Evolutionary conservation across 2,113 vertebrate genomes (phyloP), one percentile per base, ranked within the genome.

Genomic region (Psettodes erumei): DNA sequence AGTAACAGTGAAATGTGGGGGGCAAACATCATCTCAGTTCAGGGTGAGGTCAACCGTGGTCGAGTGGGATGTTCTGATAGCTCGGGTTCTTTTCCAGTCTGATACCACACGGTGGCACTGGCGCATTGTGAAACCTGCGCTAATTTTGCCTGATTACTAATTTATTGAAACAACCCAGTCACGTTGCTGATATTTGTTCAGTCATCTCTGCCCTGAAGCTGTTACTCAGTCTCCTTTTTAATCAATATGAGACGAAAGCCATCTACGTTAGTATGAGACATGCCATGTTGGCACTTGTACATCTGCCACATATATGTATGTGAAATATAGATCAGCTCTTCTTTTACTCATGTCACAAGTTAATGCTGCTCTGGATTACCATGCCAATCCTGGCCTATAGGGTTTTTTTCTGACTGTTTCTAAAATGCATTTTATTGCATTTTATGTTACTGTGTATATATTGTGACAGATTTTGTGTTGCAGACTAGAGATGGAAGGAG

Each of bases 401-500:
- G 16, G 15, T 48, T 23, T 56, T 23, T 56, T 16, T 38, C 16
- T 21, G 8, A 6, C n/a, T 1, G 6, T 43, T 53, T 51, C 4
- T 28, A 18, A 21, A 43, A 28, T 21, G n/a, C n/a, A n/a, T n/a
- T n/a, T 3, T 55, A 19, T 15, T 37, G 40, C 50, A 15, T 1
- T 15, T 8, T 16, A 9, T 50, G 6, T 23, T 37, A 1, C 28
- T 38, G 33, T 79, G 47, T 37, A 6, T 18, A 12, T 28, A 4
- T 12, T 35, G 6, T 61, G 15, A 65, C n/a, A 42, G 6, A 1
- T 59, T 25, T 54, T 82, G 55, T 75, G 9, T 85, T 86, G 68
- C 74, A 88, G 83, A 59, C 59, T 68, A 78, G 90, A 95, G 91
- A 97, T 98, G 96, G 96, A 97, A 63, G 93, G 91, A 71, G 88